These are phyloP conservation scores for Heliconius cydno DNA, from an alignment of 2,888 invertebrate species.

Conservation along the genomic window DNA sequence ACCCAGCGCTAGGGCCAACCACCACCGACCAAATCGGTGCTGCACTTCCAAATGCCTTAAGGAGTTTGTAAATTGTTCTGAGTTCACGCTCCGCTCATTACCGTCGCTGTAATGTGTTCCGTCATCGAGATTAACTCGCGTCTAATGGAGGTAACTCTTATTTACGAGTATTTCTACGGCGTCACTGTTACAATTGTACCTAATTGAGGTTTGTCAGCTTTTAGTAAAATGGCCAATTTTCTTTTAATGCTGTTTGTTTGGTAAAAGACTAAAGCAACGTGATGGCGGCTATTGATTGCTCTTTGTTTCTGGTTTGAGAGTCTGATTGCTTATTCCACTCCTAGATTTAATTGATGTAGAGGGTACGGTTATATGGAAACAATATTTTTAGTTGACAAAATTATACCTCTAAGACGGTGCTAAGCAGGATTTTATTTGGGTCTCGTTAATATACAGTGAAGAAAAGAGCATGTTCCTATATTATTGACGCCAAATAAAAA, in stretches of 20 bases:
- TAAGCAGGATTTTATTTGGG: too few relatives aligned
- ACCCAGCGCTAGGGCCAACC: conserved; percentile 51
- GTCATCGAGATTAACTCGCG: conserved; percentile 81
- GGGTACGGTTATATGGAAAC: too few relatives aligned
- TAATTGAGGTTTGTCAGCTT: conserved; percentile 80
- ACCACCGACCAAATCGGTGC: conserved; percentile 46
- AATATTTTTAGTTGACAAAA: too few relatives aligned
- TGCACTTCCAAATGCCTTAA: conserved; percentile 67
- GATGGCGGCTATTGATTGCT: conserved; percentile 54
- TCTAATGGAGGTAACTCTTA: conserved; percentile 74
- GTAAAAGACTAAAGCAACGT: conserved; percentile 57
- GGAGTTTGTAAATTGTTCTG: conserved; percentile 76
- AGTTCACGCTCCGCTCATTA: conserved; percentile 79
- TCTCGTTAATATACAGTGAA: too few relatives aligned
- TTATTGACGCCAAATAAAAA: too few relatives aligned
- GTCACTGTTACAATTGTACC: conserved; percentile 77
- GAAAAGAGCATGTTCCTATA: too few relatives aligned
- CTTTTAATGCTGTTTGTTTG: conserved; percentile 69
- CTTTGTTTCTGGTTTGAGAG: conserved; percentile 15
- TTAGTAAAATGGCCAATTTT: conserved; percentile 81
- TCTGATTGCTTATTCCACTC: neutral
- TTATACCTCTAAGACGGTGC: too few relatives aligned
- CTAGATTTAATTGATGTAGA: too few relatives aligned
- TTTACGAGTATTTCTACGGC: conserved; percentile 65
- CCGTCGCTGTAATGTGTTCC: conserved; percentile 76